A percentile compares a stretch with the other conserved stretches of the same genome.
These are phyloP conservation scores for Bergia puertoricense DNA, from an alignment of 92 coral and sea anemone genomes.

Conservation along the genomic window DNA sequence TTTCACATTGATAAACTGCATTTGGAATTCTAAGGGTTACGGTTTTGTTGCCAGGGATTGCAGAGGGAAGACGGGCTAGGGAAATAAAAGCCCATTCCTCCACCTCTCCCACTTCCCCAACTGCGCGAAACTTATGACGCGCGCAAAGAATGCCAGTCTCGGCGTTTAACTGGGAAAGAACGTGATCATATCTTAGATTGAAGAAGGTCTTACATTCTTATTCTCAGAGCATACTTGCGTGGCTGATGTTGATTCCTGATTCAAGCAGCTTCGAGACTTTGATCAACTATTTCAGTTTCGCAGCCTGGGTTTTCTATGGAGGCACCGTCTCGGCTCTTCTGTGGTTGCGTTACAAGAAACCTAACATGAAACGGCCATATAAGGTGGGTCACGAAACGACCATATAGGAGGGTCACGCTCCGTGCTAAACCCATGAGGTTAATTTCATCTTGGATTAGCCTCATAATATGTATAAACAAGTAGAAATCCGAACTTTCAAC, in stretches of 20 bases:
- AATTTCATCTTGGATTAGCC: too few species aligned
- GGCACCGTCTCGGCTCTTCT: constrained; percentile 76
- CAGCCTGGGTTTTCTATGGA: constrained; percentile 98
- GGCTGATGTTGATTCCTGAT: constrained; percentile 93
- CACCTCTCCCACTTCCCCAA: too few species aligned
- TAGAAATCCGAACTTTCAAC: too few species aligned
- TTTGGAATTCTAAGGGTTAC: too few species aligned
- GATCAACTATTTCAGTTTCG: constrained; percentile 94
- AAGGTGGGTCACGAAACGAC: constrained; percentile 52
- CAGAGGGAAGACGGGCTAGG: too few species aligned
- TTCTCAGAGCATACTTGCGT: constrained; percentile 83
- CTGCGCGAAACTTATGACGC: too few species aligned
- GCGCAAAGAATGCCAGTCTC: too few species aligned
- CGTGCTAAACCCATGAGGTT: background rate
- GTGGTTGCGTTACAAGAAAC: constrained; percentile 79
- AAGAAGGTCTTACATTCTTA: background rate
- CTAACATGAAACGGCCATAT: constrained; percentile 80
- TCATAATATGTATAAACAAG: too few species aligned
- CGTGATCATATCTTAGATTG: background rate
- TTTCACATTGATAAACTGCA: too few species aligned
- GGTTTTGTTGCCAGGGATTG: too few species aligned
- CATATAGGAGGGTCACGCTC: background rate
- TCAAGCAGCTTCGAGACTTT: constrained; percentile 88
- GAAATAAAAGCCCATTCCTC: too few species aligned
- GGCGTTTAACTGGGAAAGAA: too few species aligned